Base-by-base conservation (phyloP, 2,113 vertebrate species). In the Nesoenas mayeri region DNA sequence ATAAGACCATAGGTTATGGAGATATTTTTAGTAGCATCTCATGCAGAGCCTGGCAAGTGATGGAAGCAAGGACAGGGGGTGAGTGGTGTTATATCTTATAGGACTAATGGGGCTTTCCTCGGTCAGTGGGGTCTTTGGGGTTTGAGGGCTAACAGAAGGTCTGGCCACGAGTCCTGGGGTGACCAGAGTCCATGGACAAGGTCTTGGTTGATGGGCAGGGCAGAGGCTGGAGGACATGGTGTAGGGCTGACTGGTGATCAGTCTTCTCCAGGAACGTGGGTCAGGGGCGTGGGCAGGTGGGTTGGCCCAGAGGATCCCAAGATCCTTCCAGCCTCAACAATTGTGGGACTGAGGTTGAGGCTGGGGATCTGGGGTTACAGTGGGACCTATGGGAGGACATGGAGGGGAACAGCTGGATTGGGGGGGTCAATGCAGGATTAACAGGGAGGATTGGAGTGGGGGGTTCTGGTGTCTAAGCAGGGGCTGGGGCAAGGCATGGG, bases 341-440 rank as follows among this genome's bases (percentile, higher is more conserved):
- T 26, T 34, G 5, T 17, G 31, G 38, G n/a, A 47, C 4, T 40
- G 51, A 71, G 29, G 28, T 17, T 19, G 58, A 60, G 29, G 32
- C 28, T 67, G 31, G 24, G 12, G 50, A 8, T 26, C 19, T 71
- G 56, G 20, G 14, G 7, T 38, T 60, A 15, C 15, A 24, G 11
- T 7, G 51, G 44, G 19, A 34, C 5, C 58, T 47, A 11, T 7
- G 25, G 62, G 28, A 66, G 19, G 48, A 40, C 13, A 4, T 5
- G 38, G 29, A 0, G 19, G 24, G 29, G 21, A 48, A n/a, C 5
- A 18, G n/a, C 26, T 31, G n/a, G 11, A 10, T 5, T 26, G 24
- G 50, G 12, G 40, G 5, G 20, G 6, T 51, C 17, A 32, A 1
- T 25, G 38, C 28, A 67, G 26, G 58, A 60, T 44, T 64, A 21